Base-by-base conservation (phyloP, 2,113 vertebrate species). In the Phalacrocorax brasilianus region DNA sequence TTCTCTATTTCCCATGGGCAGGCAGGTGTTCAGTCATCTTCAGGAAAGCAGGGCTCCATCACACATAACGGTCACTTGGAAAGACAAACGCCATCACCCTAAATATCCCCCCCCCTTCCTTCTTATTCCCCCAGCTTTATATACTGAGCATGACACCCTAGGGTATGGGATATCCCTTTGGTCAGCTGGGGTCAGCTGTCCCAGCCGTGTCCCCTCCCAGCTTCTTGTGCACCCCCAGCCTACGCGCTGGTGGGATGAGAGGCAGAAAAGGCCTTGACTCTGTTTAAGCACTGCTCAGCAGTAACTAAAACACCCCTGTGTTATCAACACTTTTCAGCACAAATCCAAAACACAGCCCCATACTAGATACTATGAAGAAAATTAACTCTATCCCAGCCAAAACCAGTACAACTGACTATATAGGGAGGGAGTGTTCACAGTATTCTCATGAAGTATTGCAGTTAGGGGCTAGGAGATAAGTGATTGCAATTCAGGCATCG, bases 31-130 rank as follows among this genome's bases (percentile, higher is more conserved):
- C 58, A 61, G 58, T n/a, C 58, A 35, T 11, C 58, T 17, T 22
- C n/a, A 35, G n/a, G 58, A 26, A 16, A 61, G 58, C 58, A 35
- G n/a, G 58, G 58, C n/a, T 61, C 58, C n/a, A 24, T 24, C 58
- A 35, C 0, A 1, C 9, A 0, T 35, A 61, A 24, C 3, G 2
- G 33, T 35, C 7, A 61, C 58, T 35, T 61, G 22, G 22, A n/a
- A 61, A 61, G 58, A 35, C 14, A 61, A 61, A 35, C 0, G 2
- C 22, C 14, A 17, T 61, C n/a, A 17, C 59, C 35, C 59, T 3
- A 1, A 61, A 16, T 2, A 7, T 26, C 22, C 59, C 21, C 6
- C 6, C 22, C 14, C n/a, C n/a, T 11, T 24, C 59, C n/a, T 26
- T 35, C 22, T 35, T 61, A n/a, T 35, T 61, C 59, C 59, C n/a